Evolutionary conservation across 1,140 invertebrate species (phyloP).

Genomic region (Agrypnia vestita): DNA sequence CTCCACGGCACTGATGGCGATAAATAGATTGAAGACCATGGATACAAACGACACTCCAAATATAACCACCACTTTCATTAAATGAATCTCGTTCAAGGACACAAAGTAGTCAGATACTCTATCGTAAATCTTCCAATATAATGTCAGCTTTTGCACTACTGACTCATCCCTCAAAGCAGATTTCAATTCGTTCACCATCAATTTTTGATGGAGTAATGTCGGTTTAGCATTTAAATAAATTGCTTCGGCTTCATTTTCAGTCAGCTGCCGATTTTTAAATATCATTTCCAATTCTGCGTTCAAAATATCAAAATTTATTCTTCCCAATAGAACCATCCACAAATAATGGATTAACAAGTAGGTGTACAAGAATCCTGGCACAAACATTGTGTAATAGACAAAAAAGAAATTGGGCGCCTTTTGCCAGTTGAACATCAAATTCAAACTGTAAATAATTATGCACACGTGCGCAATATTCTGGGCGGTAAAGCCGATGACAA

Average conservation of each 20-base stretch:
- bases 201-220: neutral
- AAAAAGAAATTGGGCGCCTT: too few species aligned
- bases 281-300: neutral
- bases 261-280: neutral
- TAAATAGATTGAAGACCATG: neutral
- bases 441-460: too few species aligned
- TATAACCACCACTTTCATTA: neutral
- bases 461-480: too few species aligned
- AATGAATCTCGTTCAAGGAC: neutral
- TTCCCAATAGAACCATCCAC: too few species aligned
- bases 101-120: neutral
- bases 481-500: too few species aligned
- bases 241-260: neutral
- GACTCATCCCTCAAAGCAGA: neutral
- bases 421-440: too few species aligned
- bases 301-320: neutral
- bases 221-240: neutral
- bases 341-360: too few species aligned
- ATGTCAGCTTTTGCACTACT: neutral
- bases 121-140: neutral
- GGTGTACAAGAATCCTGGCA: too few species aligned
- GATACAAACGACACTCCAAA: neutral
- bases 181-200: neutral
- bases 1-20: neutral
- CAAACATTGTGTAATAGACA: too few species aligned